Evolutionary conservation across 2,888 invertebrate species (phyloP), one percentile per base, ranked within the genome.

Genomic region (Notodonta dromedarius): DNA sequence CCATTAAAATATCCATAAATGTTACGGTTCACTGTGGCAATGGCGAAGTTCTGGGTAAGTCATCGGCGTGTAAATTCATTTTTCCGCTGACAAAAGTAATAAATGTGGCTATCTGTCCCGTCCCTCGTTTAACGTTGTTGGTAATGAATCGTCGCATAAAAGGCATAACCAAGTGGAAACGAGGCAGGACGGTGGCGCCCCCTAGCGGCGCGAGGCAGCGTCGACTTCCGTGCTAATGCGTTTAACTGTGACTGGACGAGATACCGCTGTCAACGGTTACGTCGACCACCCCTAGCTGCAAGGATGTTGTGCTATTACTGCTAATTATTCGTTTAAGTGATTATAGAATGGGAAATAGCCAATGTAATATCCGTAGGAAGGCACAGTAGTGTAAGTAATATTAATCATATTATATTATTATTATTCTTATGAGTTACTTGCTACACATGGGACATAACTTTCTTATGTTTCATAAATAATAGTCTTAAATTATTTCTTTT

Each of bases 11-110:
- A 67, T 63, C 70, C 72, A 77, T 72, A 63, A 70, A 68, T 65
- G 63, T 65, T 74, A 74, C 62, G 66, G 76, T 69, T 71, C 66
- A 70, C 71, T 67, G 65, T 56, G 63, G 63, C 65, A 59, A 59
- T 59, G 55, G 54, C 53, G 65, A 52, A 55, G 55, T 55, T 64
- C 58, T 56, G 57, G 68, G 62, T 73, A 77, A 85, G 74, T 77
- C 84, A 80, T 84, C 80, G 86, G 78, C 79, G 89, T 84, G 88
- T 85, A 83, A 90, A 91, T 89, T 90, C 90, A 91, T 91, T 93
- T 93, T 92, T 91, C 89, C 88, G 93, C 92, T 91, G 92, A 93
- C 92, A 92, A 93, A 90, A 92, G 93, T 88, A 90, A 92, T 93
- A 92, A 93, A 91, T 88, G 90, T 84, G 85, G 82, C 90, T 91